These are phyloP conservation scores for Mythimna albipuncta DNA, from an alignment of 2,888 invertebrate genomes.

Conservation along the genomic window DNA sequence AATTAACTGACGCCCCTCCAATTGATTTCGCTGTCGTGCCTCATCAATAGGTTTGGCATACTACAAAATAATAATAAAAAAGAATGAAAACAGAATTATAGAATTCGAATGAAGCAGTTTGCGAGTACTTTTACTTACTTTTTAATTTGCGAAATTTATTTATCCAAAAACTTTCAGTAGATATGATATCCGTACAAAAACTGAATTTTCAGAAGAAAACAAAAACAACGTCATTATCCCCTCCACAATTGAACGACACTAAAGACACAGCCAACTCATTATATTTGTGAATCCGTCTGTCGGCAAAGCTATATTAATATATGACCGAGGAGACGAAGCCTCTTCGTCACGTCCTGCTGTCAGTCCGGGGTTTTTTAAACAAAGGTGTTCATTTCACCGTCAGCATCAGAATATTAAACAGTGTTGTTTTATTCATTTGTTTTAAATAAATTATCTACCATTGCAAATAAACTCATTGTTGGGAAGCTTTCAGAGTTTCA, in stretches of 20 bases:
- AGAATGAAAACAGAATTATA: too few relatives aligned
- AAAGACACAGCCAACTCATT: conserved; percentile 50
- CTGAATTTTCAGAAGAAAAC: neutral
- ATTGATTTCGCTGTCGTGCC: too few relatives aligned
- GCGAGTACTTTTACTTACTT: too few relatives aligned
- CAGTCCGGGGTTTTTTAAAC: conserved; percentile 42
- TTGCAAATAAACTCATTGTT: conserved; percentile 49
- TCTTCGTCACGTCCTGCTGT: conserved; percentile 45
- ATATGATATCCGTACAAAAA: neutral
- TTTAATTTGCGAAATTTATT: too few relatives aligned
- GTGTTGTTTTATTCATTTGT: conserved; percentile 54
- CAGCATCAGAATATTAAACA: conserved; percentile 51
- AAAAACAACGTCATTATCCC: conserved; percentile 32
- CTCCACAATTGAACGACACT: conserved; percentile 34
- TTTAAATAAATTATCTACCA: conserved; percentile 59
- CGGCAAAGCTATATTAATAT: conserved; percentile 48
- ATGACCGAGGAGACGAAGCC: conserved; percentile 22
- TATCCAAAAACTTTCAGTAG: too few relatives aligned
- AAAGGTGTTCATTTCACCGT: conserved; percentile 47
- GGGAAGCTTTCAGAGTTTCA: conserved; percentile 24
- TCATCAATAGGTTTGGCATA: too few relatives aligned
- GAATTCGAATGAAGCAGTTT: too few relatives aligned
- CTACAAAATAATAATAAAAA: too few relatives aligned
- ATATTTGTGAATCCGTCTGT: conserved; percentile 58
- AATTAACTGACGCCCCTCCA: too few relatives aligned